phyloP scores from a whole-genome alignment of 2,888 invertebrate genomes.

The Megastigmus dorsalis region DNA sequence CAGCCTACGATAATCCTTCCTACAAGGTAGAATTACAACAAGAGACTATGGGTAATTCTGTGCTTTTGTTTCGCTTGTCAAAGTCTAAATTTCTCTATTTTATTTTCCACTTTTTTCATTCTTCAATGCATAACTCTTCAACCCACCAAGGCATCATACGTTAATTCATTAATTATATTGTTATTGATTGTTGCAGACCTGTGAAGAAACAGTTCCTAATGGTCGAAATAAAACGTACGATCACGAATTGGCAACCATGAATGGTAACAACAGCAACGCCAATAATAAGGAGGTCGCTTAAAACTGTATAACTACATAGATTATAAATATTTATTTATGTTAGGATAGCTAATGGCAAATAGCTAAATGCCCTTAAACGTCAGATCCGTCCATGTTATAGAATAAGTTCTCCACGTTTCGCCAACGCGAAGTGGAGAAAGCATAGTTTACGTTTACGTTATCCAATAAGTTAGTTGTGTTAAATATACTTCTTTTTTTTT shows the following conservation, averaged over 20 bases:
- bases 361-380: conserved; percentile 56
- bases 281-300: conserved; percentile 67
- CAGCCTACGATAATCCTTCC: conserved; percentile 95
- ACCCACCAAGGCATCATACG: too few relatives aligned
- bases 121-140: too few relatives aligned
- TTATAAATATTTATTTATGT: conserved; percentile 61
- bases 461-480: conserved; percentile 26
- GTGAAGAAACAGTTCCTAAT: conserved; percentile 70
- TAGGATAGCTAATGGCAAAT: conserved; percentile 50
- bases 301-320: conserved; percentile 64
- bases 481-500: conserved; percentile 23
- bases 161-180: not conserved
- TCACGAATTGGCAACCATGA: conserved; percentile 70
- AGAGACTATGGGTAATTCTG: conserved; percentile 88
- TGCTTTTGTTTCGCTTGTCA: conserved; percentile 57
- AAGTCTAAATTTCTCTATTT: conserved; percentile 4
- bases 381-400: conserved; percentile 61
- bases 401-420: conserved; percentile 37
- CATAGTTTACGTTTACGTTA: conserved; percentile 42
- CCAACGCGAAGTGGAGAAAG: conserved; percentile 17
- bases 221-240: conserved; percentile 66
- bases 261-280: conserved; percentile 60
- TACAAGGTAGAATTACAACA: conserved; percentile 95
- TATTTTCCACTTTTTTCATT: not conserved
- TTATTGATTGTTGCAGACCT: conserved; percentile 66